Evolutionary conservation across 37 sponge, comb jelly and placozoan genomes (phyloP).

Genomic region (Tethya wilhelma): DNA sequence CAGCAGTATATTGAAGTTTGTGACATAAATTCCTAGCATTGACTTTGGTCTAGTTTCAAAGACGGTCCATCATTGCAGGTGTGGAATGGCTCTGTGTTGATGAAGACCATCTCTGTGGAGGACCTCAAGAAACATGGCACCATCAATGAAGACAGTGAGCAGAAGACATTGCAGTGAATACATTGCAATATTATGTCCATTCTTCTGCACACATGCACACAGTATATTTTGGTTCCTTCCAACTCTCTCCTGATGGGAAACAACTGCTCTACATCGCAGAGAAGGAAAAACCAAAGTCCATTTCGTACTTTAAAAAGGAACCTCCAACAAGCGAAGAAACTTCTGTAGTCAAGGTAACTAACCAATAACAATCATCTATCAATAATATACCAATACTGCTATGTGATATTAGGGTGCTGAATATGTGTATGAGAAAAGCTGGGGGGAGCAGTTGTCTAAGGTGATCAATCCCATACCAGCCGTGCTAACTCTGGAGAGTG

Average conservation of each 20-base stretch:
- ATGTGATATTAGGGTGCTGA: slow-evolving; percentile 78
- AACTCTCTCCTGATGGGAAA: slow-evolving; percentile 64
- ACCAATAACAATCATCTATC: no score
- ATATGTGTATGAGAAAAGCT: slow-evolving; percentile 65
- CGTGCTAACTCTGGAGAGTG: slow-evolving; percentile 69
- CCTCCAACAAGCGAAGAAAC: neutral
- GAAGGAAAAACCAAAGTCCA: slow-evolving; percentile 69
- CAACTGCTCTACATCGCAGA: slow-evolving; percentile 90
- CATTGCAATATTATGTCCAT: no score
- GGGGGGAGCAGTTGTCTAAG: slow-evolving; percentile 88
- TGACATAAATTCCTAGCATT: no score
- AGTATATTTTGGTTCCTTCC: slow-evolving; percentile 55
- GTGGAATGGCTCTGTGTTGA: slow-evolving; percentile 23
- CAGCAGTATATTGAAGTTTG: slow-evolving; percentile 47
- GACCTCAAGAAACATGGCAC: slow-evolving; percentile 68
- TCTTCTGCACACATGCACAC: neutral
- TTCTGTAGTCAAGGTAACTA: neutral
- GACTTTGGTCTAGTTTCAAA: no score
- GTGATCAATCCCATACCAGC: slow-evolving; percentile 71
- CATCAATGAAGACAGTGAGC: slow-evolving; percentile 63
- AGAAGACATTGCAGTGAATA: no score
- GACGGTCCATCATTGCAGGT: no score
- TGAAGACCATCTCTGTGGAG: slow-evolving; percentile 49
- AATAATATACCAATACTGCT: no score
- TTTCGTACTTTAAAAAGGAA: slow-evolving; percentile 76